Evolutionary conservation across 2,797 vertebrate genomes (phyloP).

Genomic region (Trachops cirrhosus): DNA sequence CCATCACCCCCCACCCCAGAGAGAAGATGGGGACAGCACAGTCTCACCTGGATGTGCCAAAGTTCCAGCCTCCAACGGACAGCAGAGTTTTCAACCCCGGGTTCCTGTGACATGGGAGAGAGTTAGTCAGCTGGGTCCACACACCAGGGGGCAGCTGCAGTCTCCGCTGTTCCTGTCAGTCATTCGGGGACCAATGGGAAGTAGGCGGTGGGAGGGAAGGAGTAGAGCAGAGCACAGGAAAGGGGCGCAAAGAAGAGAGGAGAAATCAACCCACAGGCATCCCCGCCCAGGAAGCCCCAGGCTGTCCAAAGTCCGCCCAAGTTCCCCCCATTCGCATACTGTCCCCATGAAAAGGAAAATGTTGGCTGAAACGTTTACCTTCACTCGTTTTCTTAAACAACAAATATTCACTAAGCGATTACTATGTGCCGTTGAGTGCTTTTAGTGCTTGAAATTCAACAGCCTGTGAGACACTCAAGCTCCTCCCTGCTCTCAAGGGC

Average conservation of each 20-base stretch:
- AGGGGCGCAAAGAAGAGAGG: not conserved
- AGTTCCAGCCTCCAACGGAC: slow-evolving; percentile 89
- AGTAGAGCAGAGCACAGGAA: not conserved
- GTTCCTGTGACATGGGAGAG: slow-evolving; percentile 79
- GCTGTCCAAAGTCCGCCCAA: not conserved
- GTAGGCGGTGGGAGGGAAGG: no score
- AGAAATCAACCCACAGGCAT: not conserved
- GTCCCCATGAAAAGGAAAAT: not conserved
- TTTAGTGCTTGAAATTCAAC: not conserved
- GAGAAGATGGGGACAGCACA: not conserved
- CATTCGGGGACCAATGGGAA: not conserved
- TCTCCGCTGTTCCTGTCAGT: not conserved
- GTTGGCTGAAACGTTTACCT: not conserved
- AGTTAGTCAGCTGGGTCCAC: not conserved
- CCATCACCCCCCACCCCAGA: not conserved
- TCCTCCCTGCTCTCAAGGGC: not conserved
- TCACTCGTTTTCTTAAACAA: not conserved
- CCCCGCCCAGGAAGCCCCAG: not conserved
- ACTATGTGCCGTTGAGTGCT: not conserved
- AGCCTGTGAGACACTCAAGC: not conserved
- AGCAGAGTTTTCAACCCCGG: slow-evolving; percentile 84
- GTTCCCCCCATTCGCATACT: not conserved
- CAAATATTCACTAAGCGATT: not conserved
- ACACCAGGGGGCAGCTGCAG: not conserved
- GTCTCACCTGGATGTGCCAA: slow-evolving; percentile 85